Evolutionary conservation across 1,140 invertebrate species (phyloP).

Genomic region (Drosophila equinoxialis): DNA sequence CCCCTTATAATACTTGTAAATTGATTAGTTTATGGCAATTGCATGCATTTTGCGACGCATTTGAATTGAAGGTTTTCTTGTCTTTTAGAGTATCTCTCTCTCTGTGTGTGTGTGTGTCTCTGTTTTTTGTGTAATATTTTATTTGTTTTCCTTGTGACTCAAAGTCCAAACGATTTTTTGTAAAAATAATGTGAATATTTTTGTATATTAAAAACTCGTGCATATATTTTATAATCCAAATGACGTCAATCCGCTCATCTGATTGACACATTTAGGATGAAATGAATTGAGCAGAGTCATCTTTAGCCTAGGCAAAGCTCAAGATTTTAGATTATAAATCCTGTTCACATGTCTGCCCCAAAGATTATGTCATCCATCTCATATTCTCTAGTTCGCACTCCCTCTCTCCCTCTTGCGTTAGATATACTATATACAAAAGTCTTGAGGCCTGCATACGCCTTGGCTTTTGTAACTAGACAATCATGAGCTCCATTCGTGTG

Average conservation of each 20-base stretch:
- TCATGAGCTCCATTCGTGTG: slow-evolving; percentile 12
- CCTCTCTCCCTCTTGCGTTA: not conserved
- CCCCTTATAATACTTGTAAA: slow-evolving; percentile 41
- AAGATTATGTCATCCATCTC: slow-evolving; percentile 29
- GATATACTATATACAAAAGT: slow-evolving; percentile 3
- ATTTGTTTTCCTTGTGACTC: not conserved
- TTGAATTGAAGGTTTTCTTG: slow-evolving; percentile 3
- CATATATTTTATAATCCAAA: slow-evolving; percentile 22
- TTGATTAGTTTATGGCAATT: slow-evolving; percentile 61
- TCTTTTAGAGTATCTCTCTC: not conserved
- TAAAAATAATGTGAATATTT: not conserved
- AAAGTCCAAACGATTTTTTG: slow-evolving; percentile 62
- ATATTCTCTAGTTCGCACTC: not conserved
- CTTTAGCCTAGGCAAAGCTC: slow-evolving; percentile 17
- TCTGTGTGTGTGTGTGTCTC: not conserved
- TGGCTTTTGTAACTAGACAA: slow-evolving; percentile 15
- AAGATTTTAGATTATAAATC: slow-evolving; percentile 9
- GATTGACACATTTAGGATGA: slow-evolving; percentile 35
- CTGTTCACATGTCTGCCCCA: slow-evolving; percentile 30
- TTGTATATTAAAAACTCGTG: not conserved
- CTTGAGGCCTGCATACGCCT: slow-evolving; percentile 7
- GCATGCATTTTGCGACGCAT: slow-evolving; percentile 48
- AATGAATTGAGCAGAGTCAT: slow-evolving; percentile 16
- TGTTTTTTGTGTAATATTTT: not conserved
- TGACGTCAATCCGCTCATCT: slow-evolving; percentile 40